Conservation (phyloP, 2,113 vertebrate genomes). For the Mugil cephalus region DNA sequence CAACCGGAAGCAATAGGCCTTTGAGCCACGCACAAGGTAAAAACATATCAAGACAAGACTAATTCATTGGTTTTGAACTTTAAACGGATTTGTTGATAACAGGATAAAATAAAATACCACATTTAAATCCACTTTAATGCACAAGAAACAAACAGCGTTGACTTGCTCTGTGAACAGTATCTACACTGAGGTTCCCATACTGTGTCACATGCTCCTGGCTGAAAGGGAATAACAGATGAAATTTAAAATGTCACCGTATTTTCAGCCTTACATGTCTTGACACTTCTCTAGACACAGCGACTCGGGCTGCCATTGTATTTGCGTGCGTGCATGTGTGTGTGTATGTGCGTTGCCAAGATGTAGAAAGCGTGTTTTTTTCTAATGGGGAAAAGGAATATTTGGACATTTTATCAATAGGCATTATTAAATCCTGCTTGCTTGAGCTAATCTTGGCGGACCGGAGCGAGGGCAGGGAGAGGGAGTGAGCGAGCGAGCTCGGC, state of each 20-base stretch:
- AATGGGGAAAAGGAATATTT: slow-evolving; percentile 86
- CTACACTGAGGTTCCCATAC: slow-evolving; percentile 30
- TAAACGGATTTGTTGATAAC: background rate
- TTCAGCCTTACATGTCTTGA: slow-evolving; percentile 58
- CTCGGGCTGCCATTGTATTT: slow-evolving; percentile 49
- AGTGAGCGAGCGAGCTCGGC: slow-evolving; percentile 54
- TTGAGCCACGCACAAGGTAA: too few species aligned
- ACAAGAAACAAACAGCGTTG: background rate
- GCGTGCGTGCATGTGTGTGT: slow-evolving; percentile 33
- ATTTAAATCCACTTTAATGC: background rate
- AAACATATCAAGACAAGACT: too few species aligned
- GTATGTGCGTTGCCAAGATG: slow-evolving; percentile 34
- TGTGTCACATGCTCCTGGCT: slow-evolving; percentile 30
- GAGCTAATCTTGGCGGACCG: slow-evolving; percentile 83
- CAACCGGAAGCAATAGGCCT: background rate
- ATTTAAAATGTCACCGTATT: slow-evolving; percentile 67
- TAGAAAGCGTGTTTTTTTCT: slow-evolving; percentile 61
- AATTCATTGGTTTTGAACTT: background rate
- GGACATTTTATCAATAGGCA: slow-evolving; percentile 89
- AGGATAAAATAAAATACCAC: background rate
- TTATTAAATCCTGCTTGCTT: slow-evolving; percentile 88
- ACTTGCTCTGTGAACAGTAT: background rate
- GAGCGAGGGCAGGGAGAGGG: slow-evolving; percentile 46
- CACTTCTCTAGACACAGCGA: slow-evolving; percentile 53
- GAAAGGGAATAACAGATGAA: slow-evolving; percentile 48